Conservation (phyloP, 2,888 invertebrate species). For the Sesia apiformis region DNA sequence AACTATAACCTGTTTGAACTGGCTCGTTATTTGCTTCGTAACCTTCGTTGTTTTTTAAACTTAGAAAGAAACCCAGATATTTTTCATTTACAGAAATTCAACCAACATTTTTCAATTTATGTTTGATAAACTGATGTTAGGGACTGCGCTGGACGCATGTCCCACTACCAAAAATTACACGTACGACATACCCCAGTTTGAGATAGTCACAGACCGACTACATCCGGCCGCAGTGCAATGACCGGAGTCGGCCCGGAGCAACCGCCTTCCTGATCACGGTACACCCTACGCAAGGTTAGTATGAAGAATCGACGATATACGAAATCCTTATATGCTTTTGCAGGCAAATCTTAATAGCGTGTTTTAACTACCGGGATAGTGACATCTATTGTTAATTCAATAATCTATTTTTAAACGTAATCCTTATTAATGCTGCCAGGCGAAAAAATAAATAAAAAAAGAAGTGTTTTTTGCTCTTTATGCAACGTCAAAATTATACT, state of each 20-base stretch:
- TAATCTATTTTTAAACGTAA: background rate
- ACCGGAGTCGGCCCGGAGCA: slow-evolving; percentile 76
- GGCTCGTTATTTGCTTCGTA: too few relatives aligned
- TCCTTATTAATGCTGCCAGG: too few relatives aligned
- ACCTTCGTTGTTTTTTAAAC: too few relatives aligned
- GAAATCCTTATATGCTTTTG: slow-evolving; percentile 23
- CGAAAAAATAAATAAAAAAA: background rate
- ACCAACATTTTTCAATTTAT: too few relatives aligned
- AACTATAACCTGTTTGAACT: too few relatives aligned
- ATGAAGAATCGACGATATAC: slow-evolving; percentile 20
- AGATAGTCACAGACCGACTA: slow-evolving; percentile 76
- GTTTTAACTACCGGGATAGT: slow-evolving; percentile 30
- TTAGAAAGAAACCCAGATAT: too few relatives aligned
- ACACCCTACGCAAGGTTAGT: slow-evolving; percentile 85
- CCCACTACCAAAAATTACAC: slow-evolving; percentile 78
- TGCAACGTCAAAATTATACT: background rate
- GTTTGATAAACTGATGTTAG: background rate
- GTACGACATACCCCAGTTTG: slow-evolving; percentile 73
- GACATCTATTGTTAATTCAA: slow-evolving; percentile 43
- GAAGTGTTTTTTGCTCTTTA: too few relatives aligned
- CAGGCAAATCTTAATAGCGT: slow-evolving; percentile 36
- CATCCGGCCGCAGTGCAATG: slow-evolving; percentile 79
- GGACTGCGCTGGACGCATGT: slow-evolving; percentile 78
- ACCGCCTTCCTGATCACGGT: slow-evolving; percentile 81
- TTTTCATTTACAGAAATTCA: too few relatives aligned